These are phyloP conservation scores for Tinea pellionella DNA, from an alignment of 2,888 invertebrate genomes.

Conservation along the genomic window DNA sequence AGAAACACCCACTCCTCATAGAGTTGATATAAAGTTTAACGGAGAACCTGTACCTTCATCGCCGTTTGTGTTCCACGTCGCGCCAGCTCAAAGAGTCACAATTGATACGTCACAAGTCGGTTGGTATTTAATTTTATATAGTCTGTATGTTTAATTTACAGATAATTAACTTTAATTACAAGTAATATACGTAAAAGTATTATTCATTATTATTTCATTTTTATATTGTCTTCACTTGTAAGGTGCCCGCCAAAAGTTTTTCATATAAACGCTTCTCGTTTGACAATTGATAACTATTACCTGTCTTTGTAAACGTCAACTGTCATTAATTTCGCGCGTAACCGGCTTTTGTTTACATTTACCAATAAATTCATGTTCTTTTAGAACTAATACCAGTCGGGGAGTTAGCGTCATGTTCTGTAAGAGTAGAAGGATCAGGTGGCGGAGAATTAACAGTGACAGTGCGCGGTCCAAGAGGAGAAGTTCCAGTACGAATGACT, in stretches of 20 bases:
- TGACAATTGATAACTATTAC: neutral
- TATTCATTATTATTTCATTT: too few species aligned
- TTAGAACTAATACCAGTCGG: conserved; percentile 87
- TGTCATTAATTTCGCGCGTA: too few species aligned
- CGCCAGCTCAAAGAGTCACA: conserved; percentile 56
- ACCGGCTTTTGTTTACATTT: too few species aligned
- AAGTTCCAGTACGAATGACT: conserved; percentile 89
- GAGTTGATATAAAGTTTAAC: conserved; percentile 96
- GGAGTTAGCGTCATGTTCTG: conserved; percentile 60
- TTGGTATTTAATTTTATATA: conserved; percentile 23
- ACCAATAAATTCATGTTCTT: neutral
- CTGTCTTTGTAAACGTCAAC: neutral
- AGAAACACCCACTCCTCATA: conserved; percentile 88
- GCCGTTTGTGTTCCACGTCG: conserved; percentile 84
- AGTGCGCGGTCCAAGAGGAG: conserved; percentile 87
- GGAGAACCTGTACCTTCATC: conserved; percentile 93
- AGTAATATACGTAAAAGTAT: too few species aligned
- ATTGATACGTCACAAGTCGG: conserved; percentile 61
- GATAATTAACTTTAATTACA: too few species aligned
- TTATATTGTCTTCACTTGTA: too few species aligned
- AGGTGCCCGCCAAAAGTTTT: too few species aligned
- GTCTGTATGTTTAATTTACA: neutral
- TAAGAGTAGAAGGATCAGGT: conserved; percentile 66
- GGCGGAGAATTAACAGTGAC: conserved; percentile 89
- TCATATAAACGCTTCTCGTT: neutral